Base-by-base conservation (phyloP, 2,888 invertebrate genomes). In the Anthrax anthrax region DNA sequence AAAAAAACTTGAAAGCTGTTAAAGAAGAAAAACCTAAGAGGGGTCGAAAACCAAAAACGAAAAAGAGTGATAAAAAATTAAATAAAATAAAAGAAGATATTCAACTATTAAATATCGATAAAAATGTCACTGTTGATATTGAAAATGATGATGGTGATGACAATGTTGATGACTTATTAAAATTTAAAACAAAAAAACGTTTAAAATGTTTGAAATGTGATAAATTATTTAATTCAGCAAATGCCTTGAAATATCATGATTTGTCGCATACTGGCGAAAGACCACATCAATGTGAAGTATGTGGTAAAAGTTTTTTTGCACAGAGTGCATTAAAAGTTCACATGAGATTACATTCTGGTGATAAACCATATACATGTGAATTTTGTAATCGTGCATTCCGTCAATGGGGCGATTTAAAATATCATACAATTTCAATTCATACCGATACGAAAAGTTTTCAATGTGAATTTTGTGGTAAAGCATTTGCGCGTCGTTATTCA, bases 371-470 rank as follows among this genome's bases (percentile, higher is more conserved):
- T 67, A 79, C 81, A 57, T 91, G 90, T 60, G 79, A 82, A 37
- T 53, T 59, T 13, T 90, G 90, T 61, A 82, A 81, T 2, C 75
- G 80, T 3, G 75, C 80, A 57, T 90, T 90, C 67, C 73, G 89
- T 0, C 89, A 89, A 63, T 87, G 87, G 84, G 87, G 88, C 48
- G 90, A 90, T 63, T 73, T 90, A 43, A 87, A 86, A 58, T 88
- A 89, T 63, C 90, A 91, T 67, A 78, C 79, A 49, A 81, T 80
- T 29, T 89, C 89, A 4, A 73, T 86, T 51, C 90, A 90, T 62
- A 84, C 85, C 10, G 78, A 80, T 39, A 75, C 84, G 65, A 86
- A 86, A 64, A 78, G 81, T 53, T 87, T 82, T 63, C 88, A 89
- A 60, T 90, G 90, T 62, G 89, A 89, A 59, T 90, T 82, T 61